Evolutionary conservation across 2,113 vertebrate species (phyloP).

Genomic region (Turnix velox): DNA sequence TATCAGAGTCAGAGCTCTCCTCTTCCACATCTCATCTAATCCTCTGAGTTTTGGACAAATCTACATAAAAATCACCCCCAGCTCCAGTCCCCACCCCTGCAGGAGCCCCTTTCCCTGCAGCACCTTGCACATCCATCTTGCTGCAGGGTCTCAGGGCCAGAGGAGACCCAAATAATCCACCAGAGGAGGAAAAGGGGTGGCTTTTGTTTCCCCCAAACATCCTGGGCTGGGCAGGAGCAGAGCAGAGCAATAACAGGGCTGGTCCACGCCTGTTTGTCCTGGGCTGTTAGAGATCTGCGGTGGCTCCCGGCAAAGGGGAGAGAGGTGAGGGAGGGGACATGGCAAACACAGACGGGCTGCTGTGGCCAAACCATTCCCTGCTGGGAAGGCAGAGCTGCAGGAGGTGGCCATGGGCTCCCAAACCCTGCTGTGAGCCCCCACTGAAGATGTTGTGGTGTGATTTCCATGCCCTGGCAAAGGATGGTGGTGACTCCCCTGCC

Average conservation of each 20-base stretch:
- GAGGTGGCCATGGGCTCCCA: neutral
- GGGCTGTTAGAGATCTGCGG: neutral
- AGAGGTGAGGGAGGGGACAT: neutral
- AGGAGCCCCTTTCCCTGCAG: accelerated
- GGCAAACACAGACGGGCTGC: neutral
- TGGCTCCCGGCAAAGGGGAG: neutral
- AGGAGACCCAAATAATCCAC: accelerated
- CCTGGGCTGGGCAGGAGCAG: accelerated
- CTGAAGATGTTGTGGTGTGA: accelerated
- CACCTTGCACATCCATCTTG: accelerated
- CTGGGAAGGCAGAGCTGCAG: neutral
- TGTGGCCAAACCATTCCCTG: neutral
- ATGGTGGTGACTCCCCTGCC: neutral
- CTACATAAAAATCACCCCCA: neutral
- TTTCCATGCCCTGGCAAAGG: neutral
- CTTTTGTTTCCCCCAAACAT: neutral
- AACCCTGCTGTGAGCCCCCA: accelerated
- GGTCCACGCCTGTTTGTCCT: neutral
- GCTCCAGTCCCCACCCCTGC: accelerated
- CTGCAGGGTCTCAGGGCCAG: neutral
- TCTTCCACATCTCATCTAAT: neutral
- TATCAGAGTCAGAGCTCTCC: neutral
- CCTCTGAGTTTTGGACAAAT: neutral
- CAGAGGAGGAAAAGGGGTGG: neutral
- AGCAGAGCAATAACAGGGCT: neutral